Base-by-base conservation (phyloP, 1,140 invertebrate species). In the Drosophila nebulosa region DNA sequence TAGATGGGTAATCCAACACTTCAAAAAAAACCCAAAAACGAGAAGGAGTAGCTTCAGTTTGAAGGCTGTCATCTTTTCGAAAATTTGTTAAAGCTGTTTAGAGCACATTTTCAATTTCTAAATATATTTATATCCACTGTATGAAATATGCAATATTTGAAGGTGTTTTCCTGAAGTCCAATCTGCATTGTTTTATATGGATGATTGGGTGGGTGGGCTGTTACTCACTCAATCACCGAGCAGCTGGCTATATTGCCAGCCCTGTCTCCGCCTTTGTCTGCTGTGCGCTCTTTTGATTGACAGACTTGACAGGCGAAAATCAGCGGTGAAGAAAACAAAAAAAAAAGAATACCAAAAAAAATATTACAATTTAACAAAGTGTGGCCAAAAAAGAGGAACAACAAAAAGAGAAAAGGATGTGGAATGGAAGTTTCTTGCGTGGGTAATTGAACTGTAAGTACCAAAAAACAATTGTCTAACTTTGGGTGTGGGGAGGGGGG, bases 391-490 rank as follows among this genome's bases (percentile, higher is more conserved):
- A 74, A 24, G 7, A 35, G 50, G 16, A 35, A 16, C 7, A 35
- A 21, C 14, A 27, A 7, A 64, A n/a, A 4, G 10, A n/a, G 2
- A 14, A 9, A 46, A 32, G 26, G 32, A 26, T 32, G 26, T 32
- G 27, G 26, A 1, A 7, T 7, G 4, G 12, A 2, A 2, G 18
- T 56, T 57, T 53, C 22, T 46, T 65, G 63, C 52, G 56, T 64
- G 67, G 81, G 78, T 86, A 81, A 88, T 86, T 86, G 83, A 86
- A 86, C 74, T 86, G 83, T 88, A 88, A 88, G 78, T 81, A 88
- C 74, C 66, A 55, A 26, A 60, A 36, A 26, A 60, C 60, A 64
- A 64, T 76, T 76, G 74, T 76, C 62, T 77, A 58, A 60, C 64
- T 39, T 67, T 53, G 65, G 70, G 66, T 57, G 64, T 14, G 16